A percentile compares a stretch with the other conserved stretches of the same genome.
Evolutionary conservation across 64 coral and sea anemone species (phyloP).

Genomic region (Actinia tenebrosa): DNA sequence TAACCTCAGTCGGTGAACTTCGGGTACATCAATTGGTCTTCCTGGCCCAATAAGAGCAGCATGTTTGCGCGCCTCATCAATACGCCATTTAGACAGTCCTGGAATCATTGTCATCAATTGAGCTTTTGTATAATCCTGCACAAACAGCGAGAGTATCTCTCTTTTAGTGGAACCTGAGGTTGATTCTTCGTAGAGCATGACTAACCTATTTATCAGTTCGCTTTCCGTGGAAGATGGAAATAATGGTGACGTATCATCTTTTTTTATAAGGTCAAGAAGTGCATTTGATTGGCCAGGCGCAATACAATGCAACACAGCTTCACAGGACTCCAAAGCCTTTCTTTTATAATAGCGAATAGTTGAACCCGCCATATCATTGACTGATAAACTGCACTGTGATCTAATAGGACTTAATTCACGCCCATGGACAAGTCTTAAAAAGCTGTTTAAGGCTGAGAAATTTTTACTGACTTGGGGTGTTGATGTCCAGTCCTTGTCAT

Average conservation of each 20-base stretch:
- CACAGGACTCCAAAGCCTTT: constrained; percentile 26
- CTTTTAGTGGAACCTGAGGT: constrained; percentile 36
- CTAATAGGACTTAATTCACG: constrained; percentile 44
- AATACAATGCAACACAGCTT: constrained; percentile 36
- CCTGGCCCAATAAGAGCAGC: constrained; percentile 16
- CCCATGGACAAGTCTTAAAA: neutral
- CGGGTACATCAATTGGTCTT: constrained; percentile 7
- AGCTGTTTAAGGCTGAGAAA: constrained; percentile 19
- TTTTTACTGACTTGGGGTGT: constrained; percentile 34
- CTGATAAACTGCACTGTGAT: constrained; percentile 1
- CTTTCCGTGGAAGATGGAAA: too few relatives aligned
- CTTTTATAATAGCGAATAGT: constrained; percentile 45
- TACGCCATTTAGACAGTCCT: constrained; percentile 40
- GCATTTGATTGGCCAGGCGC: neutral
- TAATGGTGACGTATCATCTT: too few relatives aligned
- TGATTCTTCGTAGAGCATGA: constrained; percentile 50
- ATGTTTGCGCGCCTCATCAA: constrained; percentile 49
- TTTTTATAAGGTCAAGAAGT: too few relatives aligned
- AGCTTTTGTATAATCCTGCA: constrained; percentile 46
- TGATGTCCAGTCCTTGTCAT: constrained; percentile 28
- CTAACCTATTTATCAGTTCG: too few relatives aligned
- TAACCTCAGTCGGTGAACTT: constrained; percentile 3
- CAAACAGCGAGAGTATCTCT: constrained; percentile 53
- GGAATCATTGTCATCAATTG: constrained; percentile 20
- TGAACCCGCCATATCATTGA: too few relatives aligned